Base-by-base conservation (phyloP, 2,113 vertebrate species). In the Myotis lucifugus region DNA sequence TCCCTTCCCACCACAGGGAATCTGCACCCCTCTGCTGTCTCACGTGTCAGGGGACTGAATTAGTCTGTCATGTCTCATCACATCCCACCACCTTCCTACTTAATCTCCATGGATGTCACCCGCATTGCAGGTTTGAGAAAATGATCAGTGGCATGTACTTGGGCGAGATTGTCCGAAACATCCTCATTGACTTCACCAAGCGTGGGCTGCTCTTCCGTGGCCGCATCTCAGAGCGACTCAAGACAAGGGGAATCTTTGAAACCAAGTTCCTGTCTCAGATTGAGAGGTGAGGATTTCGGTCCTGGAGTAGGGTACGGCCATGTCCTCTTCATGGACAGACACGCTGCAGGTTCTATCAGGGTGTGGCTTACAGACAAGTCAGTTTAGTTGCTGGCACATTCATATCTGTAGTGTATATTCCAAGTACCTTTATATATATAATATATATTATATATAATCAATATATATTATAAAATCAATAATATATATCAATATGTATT, bases 81-180 rank as follows among this genome's bases (percentile, higher is more conserved):
- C 52, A 6, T 29, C 13, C 27, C 32, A 37, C 29, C 1, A 0
- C 54, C 37, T 85, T 69, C 25, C 52, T n/a, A 5, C 29, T n/a
- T 88, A 13, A 77, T 42, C 61, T 67, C 21, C 2, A 1, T 21
- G 29, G 1, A 0, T 7, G 2, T 13, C n/a, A 34, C 85, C 10
- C 13, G 1, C 25, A 1, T 67, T 73, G 19, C 97, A 99, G 99
- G 97, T 99, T 98, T 85, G 99, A 99, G 98, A 99, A 99, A 98
- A 99, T 99, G 99, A 99, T 99, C 98, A 99, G 99, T 0, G 99
- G 99, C 73, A 99, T 99, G 99, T 99, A 99, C 97, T 97, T 99
- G 90, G 99, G 99, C 0, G 99, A 99, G 98, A 99, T 99, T 0
- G 99, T 99, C 84, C 99, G 99, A 32, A 99, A 99, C 81, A 98